Conservation (phyloP, 2,888 invertebrate species). For the Resseliella maxima region DNA sequence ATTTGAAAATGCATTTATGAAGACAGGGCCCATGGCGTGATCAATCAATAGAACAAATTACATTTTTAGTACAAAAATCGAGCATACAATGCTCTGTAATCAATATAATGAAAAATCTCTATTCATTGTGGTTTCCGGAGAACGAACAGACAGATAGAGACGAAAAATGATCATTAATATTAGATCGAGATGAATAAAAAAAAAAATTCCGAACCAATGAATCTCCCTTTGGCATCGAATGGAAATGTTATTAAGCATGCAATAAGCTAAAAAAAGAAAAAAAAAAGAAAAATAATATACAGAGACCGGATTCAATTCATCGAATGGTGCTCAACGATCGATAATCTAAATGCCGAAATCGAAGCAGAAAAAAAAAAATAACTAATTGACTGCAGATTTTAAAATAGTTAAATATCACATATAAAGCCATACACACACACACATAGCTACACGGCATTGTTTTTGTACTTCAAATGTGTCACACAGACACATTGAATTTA, state of each 20-base stretch:
- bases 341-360: conserved; percentile 3
- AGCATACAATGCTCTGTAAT: too few relatives aligned
- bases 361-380: background rate
- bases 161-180: too few relatives aligned
- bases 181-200: too few relatives aligned
- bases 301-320: background rate
- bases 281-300: background rate
- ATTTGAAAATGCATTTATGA: too few relatives aligned
- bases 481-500: background rate
- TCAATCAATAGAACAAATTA: too few relatives aligned
- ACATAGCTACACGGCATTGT: background rate
- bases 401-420: background rate
- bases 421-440: background rate
- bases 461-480: conserved; percentile 1
- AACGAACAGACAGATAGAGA: too few relatives aligned
- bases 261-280: background rate
- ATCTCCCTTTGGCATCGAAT: background rate
- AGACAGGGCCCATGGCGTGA: too few relatives aligned
- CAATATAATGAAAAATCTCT: too few relatives aligned
- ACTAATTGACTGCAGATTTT: conserved; percentile 9
- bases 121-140: too few relatives aligned
- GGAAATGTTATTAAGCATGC: background rate
- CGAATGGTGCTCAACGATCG: background rate
- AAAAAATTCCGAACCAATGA: too few relatives aligned
- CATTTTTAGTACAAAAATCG: too few relatives aligned